Evolutionary conservation across 2,113 vertebrate species (phyloP).

Genomic region (Egretta garzetta): DNA sequence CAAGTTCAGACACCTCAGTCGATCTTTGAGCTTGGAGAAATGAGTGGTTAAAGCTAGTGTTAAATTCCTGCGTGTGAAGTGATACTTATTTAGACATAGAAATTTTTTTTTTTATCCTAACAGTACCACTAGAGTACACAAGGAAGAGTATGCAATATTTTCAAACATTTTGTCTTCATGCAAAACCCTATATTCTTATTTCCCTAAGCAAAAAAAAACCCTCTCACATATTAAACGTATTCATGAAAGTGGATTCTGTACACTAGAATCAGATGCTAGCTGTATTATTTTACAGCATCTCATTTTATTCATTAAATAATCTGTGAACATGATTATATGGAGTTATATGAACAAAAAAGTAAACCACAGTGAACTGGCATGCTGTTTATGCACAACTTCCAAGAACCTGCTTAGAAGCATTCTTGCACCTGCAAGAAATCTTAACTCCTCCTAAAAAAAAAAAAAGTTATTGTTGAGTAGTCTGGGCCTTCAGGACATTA

Average conservation of each 20-base stretch:
- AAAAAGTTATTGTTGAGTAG: background rate
- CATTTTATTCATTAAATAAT: background rate
- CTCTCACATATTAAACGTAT: background rate
- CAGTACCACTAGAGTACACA: background rate
- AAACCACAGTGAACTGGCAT: background rate
- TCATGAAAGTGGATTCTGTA: background rate
- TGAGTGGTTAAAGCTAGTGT: background rate
- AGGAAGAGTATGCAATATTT: background rate
- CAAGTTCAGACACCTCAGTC: background rate
- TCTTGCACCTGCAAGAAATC: constrained; percentile 48
- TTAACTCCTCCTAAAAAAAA: constrained; percentile 5
- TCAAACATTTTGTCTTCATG: background rate
- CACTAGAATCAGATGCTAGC: background rate
- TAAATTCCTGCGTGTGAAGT: background rate
- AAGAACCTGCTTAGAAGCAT: constrained; percentile 54
- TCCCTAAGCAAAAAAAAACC: too few species aligned
- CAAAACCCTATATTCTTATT: background rate
- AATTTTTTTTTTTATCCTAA: background rate
- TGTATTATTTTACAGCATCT: background rate
- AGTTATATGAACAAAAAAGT: background rate
- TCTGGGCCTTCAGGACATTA: constrained; percentile 26
- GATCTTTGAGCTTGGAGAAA: background rate
- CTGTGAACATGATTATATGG: background rate
- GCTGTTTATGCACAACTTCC: background rate
- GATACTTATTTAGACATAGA: background rate